A percentile compares a stretch with the other conserved stretches of the same genome.
Conservation (phyloP, 1,140 invertebrate genomes). For the Cherax destructor region DNA sequence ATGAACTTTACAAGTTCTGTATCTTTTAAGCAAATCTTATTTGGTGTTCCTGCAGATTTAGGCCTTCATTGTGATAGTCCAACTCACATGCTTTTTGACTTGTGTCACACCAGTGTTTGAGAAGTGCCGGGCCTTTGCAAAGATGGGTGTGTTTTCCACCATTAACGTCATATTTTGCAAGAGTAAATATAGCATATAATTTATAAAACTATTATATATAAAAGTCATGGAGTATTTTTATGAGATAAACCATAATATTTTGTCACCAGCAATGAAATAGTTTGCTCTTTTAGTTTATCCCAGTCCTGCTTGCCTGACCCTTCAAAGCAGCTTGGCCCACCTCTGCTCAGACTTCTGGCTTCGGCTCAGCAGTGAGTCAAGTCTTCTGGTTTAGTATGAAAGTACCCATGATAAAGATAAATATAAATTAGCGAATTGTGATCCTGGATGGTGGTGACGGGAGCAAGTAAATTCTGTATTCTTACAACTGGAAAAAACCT, state of each 20-base stretch:
- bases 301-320: neutral
- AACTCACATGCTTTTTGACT: slow-evolving; percentile 24
- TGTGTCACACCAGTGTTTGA: neutral
- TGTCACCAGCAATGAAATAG: neutral
- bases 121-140: neutral
- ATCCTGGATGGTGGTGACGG: neutral
- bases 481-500: neutral
- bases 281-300: neutral
- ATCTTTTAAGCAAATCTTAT: neutral
- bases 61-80: slow-evolving; percentile 32
- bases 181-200: neutral
- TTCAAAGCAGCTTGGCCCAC: neutral
- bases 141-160: neutral
- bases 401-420: slow-evolving; percentile 1
- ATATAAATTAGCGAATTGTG: neutral
- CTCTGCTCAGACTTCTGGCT: neutral
- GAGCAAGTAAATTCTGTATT: neutral
- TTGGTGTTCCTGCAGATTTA: slow-evolving; percentile 9
- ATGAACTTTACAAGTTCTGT: neutral
- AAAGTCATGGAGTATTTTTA: neutral
- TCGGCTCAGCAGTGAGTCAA: neutral
- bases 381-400: neutral
- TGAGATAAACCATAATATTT: neutral
- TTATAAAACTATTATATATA: neutral
- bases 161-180: neutral